Evolutionary conservation across 2,888 invertebrate species (phyloP), one percentile per base, ranked within the genome.

Genomic region (Apamea monoglypha): DNA sequence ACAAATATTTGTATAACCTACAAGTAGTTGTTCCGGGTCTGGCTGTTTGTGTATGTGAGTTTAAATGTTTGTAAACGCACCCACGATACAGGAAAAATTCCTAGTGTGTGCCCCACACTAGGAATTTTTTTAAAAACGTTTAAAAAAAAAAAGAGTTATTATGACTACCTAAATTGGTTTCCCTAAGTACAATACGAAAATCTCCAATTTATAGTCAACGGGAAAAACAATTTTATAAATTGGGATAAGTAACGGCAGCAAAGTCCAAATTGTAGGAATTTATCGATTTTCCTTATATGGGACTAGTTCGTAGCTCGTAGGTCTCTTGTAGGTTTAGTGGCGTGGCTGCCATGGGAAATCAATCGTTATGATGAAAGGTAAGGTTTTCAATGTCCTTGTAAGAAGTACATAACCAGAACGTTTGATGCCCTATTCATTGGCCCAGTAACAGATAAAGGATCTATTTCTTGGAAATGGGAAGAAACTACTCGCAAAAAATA

Each of bases 311-410:
- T n/a, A n/a, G n/a, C n/a, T n/a, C n/a, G n/a, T n/a, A 66, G 44
- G 50, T 68, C 18, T 61, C n/a, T 40, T 32, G 44, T 25, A 67
- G 32, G 29, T 21, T 32, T 36, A 14, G 7, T 29, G 12, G 29
- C 66, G 10, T 50, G 56, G 44, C 7, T 66, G n/a, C 32, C 21
- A 66, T 47, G 40, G 32, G 29, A 77, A 77, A 66, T 53, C 21
- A 40, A 76, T 53, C 10, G 4, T n/a, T 40, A 64, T 53, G 40
- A 40, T 63, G 7, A 76, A 76, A 32, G 14, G 32, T 74, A 47
- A 50, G 25, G 7, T 50, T 44, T 25, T 47, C 12, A 64, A 64
- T 64, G 32, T 6, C 5, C 21, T 69, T 29, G 14, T 69, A 69
- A 47, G 18, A n/a, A 67, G 40, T 25, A 25, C 18, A n/a, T 16